These are phyloP conservation scores for Platichthys flesus DNA, from an alignment of 2,113 vertebrate genomes.

Conservation along the genomic window DNA sequence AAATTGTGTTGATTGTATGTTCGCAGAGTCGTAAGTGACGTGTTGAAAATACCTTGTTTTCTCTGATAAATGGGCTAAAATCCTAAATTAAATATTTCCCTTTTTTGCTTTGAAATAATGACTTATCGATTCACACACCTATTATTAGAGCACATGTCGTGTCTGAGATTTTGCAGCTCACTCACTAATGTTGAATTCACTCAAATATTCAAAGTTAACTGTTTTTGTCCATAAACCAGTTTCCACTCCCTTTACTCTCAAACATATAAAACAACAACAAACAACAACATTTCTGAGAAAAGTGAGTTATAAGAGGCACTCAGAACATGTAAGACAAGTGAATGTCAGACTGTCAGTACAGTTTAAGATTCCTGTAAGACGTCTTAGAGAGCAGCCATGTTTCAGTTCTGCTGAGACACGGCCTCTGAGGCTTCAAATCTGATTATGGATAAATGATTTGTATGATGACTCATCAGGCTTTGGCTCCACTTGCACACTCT, in stretches of 20 bases:
- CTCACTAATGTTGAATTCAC: background rate
- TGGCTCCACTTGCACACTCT: background rate
- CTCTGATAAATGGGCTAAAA: no score
- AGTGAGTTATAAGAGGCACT: background rate
- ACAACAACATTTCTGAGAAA: no score
- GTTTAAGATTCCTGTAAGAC: background rate
- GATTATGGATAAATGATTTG: constrained; percentile 11
- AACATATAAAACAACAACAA: background rate
- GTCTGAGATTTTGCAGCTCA: background rate
- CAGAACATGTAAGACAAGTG: background rate
- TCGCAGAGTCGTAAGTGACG: no score
- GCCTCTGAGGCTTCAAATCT: constrained; percentile 3
- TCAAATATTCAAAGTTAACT: background rate
- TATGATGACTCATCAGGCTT: background rate
- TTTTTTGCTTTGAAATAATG: no score
- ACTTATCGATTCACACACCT: no score
- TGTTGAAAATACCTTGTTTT: no score
- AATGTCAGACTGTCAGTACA: no score
- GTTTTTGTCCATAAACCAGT: background rate
- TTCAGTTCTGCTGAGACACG: background rate
- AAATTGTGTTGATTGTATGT: no score
- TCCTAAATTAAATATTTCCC: no score
- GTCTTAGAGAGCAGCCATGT: background rate
- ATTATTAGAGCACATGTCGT: no score
- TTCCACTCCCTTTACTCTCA: background rate